Base-by-base conservation (phyloP, 1,140 invertebrate genomes). In the Lepidostoma basale region DNA sequence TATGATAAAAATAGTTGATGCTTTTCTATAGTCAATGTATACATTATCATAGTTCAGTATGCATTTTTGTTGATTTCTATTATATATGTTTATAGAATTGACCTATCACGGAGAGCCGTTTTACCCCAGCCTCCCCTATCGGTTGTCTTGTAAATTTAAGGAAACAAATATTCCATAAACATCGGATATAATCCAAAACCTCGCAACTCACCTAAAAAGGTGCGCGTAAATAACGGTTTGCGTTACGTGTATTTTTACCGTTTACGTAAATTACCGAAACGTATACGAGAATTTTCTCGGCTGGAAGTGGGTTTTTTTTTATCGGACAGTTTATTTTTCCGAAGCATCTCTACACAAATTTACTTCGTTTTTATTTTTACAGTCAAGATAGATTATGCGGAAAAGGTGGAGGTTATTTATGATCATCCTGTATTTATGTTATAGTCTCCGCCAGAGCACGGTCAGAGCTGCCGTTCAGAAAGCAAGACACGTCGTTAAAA, bases 331-430 rank as follows among this genome's bases (percentile, higher is more conserved):
- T 47, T 47, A 47, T 47, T 47, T 45, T 47, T 47, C 9, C 1
- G 20, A 20, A 47, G 44, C 14, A 47, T 47, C 44, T 47, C 20
- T 23, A 23, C 44, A 47, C 44, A 47, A 47, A 47, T 47, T 23
- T 22, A 20, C 44, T 47, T 47, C 44, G 44, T 47, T 47, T 47
- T 47, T 47, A 47, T 47, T 36, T 56, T 56, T n/a, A 20, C 52
- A 56, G n/a, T 56, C 20, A 8, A 22, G 25, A 33, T 56, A 36
- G 30, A 36, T 33, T 33, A 56, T 36, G 9, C 26, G 30, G 30
- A 56, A 36, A 56, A 33, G 26, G 25, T 56, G 52, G 52, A 33
- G 26, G 26, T 56, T 26, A 33, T 56, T 56, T 56, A 33, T 28
- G 23, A 28, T 54, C 49, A n/a, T 54, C 49, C 49, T 28, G 16